Percentiles rank a stretch among this genome's conserved stretches.
These are phyloP conservation scores for Mesocricetus auratus DNA, from an alignment of 2,113 vertebrate genomes.

Conservation along the genomic window DNA sequence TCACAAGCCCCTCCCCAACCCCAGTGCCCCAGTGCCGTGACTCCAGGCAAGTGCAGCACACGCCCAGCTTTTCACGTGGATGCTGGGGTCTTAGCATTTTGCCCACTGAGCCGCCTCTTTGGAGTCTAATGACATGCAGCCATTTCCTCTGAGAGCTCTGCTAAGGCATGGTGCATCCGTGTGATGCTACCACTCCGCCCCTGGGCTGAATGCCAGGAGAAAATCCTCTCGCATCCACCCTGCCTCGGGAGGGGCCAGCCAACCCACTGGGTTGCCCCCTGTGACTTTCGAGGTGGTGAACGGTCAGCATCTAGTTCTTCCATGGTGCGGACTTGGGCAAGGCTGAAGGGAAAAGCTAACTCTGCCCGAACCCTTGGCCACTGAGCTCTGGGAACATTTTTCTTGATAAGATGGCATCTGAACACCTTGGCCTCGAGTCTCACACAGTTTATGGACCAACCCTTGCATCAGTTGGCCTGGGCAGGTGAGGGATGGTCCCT, in stretches of 20 bases:
- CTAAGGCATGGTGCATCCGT: neutral
- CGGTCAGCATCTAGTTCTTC: neutral
- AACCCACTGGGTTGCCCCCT: neutral
- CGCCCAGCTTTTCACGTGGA: neutral
- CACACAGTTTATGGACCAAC: neutral
- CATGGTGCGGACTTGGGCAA: neutral
- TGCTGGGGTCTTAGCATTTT: neutral
- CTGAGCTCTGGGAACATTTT: neutral
- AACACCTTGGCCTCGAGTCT: neutral
- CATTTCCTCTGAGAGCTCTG: neutral
- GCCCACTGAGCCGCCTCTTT: neutral
- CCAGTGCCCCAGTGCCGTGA: no score
- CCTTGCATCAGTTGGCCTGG: neutral
- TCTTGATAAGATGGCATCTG: neutral
- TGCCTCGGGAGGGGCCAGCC: accelerated
- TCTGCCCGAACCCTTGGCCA: neutral
- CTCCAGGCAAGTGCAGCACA: neutral
- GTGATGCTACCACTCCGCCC: no score
- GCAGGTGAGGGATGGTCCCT: neutral
- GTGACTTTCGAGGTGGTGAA: neutral
- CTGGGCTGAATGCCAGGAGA: neutral
- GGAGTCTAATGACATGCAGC: neutral
- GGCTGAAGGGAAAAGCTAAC: neutral
- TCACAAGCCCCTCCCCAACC: neutral
- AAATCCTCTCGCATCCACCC: neutral